Base-by-base conservation (phyloP, 2,888 invertebrate genomes). In the Microplitis deprimator region DNA sequence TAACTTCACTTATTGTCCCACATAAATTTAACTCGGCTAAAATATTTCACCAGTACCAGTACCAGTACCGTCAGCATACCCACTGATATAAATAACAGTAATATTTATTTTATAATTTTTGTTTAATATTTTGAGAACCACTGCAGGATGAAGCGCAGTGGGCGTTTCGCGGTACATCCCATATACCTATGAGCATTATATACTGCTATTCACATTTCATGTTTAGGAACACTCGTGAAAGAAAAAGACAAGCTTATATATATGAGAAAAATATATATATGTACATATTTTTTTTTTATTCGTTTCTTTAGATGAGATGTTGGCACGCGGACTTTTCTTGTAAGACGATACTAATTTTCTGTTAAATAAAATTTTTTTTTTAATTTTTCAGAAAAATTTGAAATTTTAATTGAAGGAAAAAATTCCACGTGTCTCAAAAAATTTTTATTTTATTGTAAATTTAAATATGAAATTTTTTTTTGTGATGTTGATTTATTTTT, bases 261-360 rank as follows among this genome's bases (percentile, higher is more conserved):
- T 41, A 41, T 38, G 39, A 65, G 10, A 38, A 39, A n/a, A 41
- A 40, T 41, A 72, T 17, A 72, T 17, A 65, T 65, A 65, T 38
- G 6, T 65, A 65, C 20, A 39, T 40, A 68, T 40, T 68, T 41
- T 40, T 40, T 68, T 40, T 17, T 20, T 29, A 2, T 29, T 29
- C 4, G 3, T 29, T 40, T 72, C 62, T 73, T 67, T 73, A 65
- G 67, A 72, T 29, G 65, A 39, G 64, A 40, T 70, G 67, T 13
- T 40, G 68, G 73, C 80, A 79, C 77, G 77, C 77, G 76, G 77
- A 75, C 17, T 50, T 50, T 50, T 3, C 50, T 50, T 73, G 88
- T 86, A 88, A 88, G 83, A 79, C 83, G 86, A 88, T 86, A 84
- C 87, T 87, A 86, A 88, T 87, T 88, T 86, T 85, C 85, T 85